phyloP scores from a whole-genome alignment of 2,797 vertebrate species.

The Crenichthys baileyi region DNA sequence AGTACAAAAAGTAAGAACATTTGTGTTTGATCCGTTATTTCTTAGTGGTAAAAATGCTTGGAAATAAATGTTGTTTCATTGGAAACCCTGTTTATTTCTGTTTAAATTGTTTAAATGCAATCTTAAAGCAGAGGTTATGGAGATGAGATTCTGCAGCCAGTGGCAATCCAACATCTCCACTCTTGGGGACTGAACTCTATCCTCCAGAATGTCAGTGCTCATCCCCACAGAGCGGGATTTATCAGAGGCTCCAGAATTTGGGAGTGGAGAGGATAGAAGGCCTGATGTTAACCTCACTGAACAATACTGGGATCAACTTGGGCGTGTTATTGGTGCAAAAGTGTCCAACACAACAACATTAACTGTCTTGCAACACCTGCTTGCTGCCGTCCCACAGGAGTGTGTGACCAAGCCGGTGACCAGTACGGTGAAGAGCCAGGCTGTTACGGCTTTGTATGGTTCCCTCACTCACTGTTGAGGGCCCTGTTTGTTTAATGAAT shows the following conservation, averaged over 20 bases:
- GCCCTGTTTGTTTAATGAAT: not conserved
- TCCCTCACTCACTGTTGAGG: not conserved
- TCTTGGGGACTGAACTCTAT: too few species aligned
- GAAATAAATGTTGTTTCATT: not conserved
- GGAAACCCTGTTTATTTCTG: not conserved
- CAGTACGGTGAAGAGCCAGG: not conserved
- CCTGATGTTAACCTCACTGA: too few species aligned
- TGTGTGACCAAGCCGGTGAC: not conserved
- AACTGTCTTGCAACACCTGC: not conserved
- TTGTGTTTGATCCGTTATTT: not conserved
- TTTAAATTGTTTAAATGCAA: too few species aligned
- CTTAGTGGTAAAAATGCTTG: not conserved
- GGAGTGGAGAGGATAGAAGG: too few species aligned
- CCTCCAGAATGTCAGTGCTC: too few species aligned
- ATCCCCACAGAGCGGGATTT: too few species aligned
- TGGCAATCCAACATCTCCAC: too few species aligned
- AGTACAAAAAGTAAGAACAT: too few species aligned
- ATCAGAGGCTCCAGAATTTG: too few species aligned
- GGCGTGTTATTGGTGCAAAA: not conserved
- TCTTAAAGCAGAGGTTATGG: too few species aligned
- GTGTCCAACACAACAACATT: not conserved
- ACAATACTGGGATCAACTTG: not conserved
- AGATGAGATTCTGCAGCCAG: too few species aligned
- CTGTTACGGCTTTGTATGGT: not conserved
- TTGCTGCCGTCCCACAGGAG: not conserved